A percentile compares a stretch with the other conserved stretches of the same genome.
These are phyloP conservation scores for Tyto alba DNA, from an alignment of 2,113 vertebrate genomes.

Conservation along the genomic window DNA sequence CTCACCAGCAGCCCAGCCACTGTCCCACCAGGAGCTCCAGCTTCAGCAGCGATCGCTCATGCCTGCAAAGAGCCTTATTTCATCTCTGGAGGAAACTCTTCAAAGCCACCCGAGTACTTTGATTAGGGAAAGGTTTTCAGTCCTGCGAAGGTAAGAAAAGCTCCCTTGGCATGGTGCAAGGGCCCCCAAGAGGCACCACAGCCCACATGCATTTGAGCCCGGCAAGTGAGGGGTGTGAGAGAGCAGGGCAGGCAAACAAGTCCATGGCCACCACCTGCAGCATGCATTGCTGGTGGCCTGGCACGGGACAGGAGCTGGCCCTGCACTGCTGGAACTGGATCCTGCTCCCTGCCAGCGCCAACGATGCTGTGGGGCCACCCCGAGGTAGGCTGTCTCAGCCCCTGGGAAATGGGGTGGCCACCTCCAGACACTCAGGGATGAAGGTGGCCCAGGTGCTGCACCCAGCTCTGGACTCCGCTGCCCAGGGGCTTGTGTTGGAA, in stretches of 20 bases:
- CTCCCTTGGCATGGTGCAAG: neutral
- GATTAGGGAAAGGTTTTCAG: conserved; percentile 35
- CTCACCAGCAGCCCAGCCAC: neutral
- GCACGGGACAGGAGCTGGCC: neutral
- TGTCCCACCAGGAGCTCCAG: neutral
- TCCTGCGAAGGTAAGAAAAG: conserved; percentile 35
- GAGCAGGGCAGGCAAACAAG: neutral
- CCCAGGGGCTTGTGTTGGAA: neutral
- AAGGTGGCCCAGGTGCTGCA: accelerated
- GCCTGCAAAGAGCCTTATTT: neutral
- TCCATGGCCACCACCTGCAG: neutral
- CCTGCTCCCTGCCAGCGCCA: neutral
- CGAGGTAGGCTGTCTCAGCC: neutral
- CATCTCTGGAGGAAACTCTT: conserved; percentile 36
- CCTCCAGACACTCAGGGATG: accelerated
- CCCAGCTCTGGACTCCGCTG: neutral
- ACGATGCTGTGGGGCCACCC: neutral
- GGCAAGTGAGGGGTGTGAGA: neutral
- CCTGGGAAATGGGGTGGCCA: neutral
- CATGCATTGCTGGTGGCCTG: neutral
- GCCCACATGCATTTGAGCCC: neutral
- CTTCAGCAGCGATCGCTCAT: neutral
- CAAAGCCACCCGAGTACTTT: conserved; percentile 49
- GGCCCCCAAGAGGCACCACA: neutral
- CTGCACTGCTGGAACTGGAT: neutral